A percentile compares a stretch with the other conserved stretches of the same genome.
These are phyloP conservation scores for Clitarchus hookeri DNA, from an alignment of 2,888 invertebrate genomes.

Conservation along the genomic window DNA sequence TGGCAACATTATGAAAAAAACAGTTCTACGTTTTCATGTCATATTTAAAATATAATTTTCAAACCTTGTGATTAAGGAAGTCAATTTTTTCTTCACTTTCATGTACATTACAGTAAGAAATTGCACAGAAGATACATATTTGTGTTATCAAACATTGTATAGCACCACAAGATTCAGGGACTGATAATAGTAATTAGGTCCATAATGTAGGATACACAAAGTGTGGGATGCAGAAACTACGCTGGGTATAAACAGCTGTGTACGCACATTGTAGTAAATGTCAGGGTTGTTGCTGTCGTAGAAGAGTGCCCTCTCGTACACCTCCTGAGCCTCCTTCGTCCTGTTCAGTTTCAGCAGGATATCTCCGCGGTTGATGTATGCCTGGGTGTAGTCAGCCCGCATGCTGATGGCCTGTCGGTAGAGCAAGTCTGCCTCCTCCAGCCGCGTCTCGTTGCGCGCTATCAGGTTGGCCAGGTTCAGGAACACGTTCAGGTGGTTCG, in stretches of 20 bases:
- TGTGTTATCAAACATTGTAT: no score
- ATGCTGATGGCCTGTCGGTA: constrained; percentile 96
- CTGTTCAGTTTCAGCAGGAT: constrained; percentile 93
- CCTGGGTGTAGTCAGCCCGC: constrained; percentile 94
- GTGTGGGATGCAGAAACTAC: no score
- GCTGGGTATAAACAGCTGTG: not conserved
- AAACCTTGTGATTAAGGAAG: no score
- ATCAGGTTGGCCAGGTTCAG: constrained; percentile 93
- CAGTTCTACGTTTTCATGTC: no score
- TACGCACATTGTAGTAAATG: constrained; percentile 90
- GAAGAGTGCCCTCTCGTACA: constrained; percentile 88
- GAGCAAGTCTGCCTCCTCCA: constrained; percentile 92
- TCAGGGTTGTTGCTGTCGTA: constrained; percentile 94
- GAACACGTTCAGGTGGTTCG: constrained; percentile 94
- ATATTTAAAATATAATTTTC: no score
- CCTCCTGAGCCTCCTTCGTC: constrained; percentile 91
- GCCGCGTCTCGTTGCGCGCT: constrained; percentile 85
- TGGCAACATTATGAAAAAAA: no score
- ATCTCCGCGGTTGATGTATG: constrained; percentile 96
- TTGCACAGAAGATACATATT: no score
- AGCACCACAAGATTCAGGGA: no score
- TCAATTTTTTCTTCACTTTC: no score
- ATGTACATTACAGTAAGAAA: no score
- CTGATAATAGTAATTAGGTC: no score
- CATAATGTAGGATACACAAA: no score